A percentile compares a stretch with the other conserved stretches of the same genome.
Conservation (phyloP, 1,140 invertebrate genomes). For the Panagrolaimus sp. region DNA sequence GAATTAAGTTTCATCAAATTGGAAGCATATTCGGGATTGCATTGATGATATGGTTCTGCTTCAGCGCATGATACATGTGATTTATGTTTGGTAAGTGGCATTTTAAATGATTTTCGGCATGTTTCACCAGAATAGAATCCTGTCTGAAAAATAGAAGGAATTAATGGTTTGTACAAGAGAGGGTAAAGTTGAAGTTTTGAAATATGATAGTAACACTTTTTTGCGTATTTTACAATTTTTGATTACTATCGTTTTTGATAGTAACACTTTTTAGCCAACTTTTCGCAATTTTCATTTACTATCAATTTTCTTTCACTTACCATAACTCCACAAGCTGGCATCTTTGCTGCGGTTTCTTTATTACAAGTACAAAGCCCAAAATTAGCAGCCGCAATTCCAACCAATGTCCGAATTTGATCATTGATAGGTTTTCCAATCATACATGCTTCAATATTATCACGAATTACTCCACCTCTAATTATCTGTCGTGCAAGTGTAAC, state of each 20-base stretch:
- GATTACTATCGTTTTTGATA: too few relatives aligned
- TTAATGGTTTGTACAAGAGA: too few relatives aligned
- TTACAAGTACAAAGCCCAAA: conserved; percentile 15
- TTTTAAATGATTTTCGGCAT: not conserved
- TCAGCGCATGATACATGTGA: not conserved
- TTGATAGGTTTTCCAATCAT: conserved; percentile 15
- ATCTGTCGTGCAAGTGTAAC: conserved; percentile 42
- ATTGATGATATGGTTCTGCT: not conserved
- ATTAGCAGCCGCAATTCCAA: conserved; percentile 19
- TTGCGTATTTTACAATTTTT: too few relatives aligned
- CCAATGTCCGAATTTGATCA: conserved; percentile 14
- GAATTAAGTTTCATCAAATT: not conserved
- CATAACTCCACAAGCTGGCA: conserved; percentile 14
- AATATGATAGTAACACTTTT: not conserved
- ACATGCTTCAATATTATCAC: conserved; percentile 10
- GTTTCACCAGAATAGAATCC: conserved; percentile 17
- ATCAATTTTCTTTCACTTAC: conserved; percentile 9
- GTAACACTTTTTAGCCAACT: not conserved
- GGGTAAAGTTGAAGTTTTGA: too few relatives aligned
- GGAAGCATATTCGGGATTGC: not conserved
- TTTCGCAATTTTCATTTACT: not conserved
- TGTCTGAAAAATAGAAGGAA: conserved; percentile 15
- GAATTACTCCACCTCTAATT: conserved; percentile 37
- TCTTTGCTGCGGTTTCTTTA: not conserved
- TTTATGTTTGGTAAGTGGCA: not conserved